phyloP scores from a whole-genome alignment of 2,888 invertebrate species.

The Tortricodes alternella region DNA sequence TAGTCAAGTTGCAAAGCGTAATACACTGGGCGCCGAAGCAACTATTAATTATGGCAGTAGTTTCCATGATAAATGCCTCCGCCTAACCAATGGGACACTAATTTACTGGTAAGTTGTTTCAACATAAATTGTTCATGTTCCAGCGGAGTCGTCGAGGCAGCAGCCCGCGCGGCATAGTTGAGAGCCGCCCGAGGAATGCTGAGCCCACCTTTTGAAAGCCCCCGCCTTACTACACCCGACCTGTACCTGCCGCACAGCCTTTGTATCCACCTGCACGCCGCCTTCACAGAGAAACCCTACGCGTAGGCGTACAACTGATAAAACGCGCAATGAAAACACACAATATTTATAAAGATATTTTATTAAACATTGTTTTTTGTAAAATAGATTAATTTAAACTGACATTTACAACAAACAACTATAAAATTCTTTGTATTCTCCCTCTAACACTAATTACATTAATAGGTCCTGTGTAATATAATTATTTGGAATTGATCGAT shows the following conservation, averaged over 20 bases:
- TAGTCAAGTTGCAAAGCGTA: not conserved
- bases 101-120: conserved; percentile 27
- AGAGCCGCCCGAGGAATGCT: conserved; percentile 54
- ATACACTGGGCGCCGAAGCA: not conserved
- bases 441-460: conserved; percentile 72
- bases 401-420: conserved; percentile 82
- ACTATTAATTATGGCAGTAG: conserved; percentile 26
- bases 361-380: conserved; percentile 81
- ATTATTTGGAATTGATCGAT: conserved; percentile 54
- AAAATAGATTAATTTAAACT: conserved; percentile 82
- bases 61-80: conserved; percentile 21
- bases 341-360: conserved; percentile 78
- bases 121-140: conserved; percentile 19
- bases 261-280: conserved; percentile 36
- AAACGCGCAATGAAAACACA: conserved; percentile 51
- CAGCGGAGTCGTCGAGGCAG: conserved; percentile 1
- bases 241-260: conserved; percentile 37
- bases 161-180: conserved; percentile 54
- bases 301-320: conserved; percentile 35
- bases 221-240: conserved; percentile 44
- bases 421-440: conserved; percentile 78
- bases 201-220: conserved; percentile 48
- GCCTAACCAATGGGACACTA: conserved; percentile 27
- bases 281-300: conserved; percentile 35
- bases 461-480: conserved; percentile 66